Percentiles rank a stretch among this genome's conserved stretches.
phyloP scores from a whole-genome alignment of 2,888 invertebrate species.

The Nomada lathburiana region DNA sequence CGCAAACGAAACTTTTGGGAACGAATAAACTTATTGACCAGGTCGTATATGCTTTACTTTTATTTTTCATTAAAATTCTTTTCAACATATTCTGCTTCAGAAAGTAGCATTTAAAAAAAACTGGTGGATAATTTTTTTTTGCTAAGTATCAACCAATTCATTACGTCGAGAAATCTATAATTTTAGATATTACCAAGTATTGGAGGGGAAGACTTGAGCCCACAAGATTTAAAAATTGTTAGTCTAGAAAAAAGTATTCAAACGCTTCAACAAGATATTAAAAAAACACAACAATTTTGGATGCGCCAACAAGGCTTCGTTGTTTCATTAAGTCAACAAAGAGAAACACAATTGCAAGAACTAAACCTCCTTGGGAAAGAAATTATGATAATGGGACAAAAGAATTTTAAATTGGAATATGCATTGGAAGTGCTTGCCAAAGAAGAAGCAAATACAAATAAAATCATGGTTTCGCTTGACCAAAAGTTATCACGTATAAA shows the following conservation, averaged over 20 bases:
- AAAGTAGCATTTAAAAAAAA: no score
- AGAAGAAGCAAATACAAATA: constrained; percentile 86
- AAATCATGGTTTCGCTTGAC: constrained; percentile 87
- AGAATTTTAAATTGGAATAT: constrained; percentile 89
- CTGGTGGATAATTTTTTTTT: no score
- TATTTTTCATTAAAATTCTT: background rate
- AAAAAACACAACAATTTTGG: constrained; percentile 90
- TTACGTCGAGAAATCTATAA: background rate
- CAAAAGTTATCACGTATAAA: constrained; percentile 86
- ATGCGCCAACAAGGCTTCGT: constrained; percentile 91
- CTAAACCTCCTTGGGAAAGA: constrained; percentile 90
- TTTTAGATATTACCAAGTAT: constrained; percentile 75
- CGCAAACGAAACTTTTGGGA: constrained; percentile 85
- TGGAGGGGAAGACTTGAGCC: constrained; percentile 83
- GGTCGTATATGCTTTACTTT: constrained; percentile 67
- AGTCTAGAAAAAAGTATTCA: constrained; percentile 89
- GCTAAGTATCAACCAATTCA: no score
- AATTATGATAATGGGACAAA: constrained; percentile 89
- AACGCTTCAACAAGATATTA: constrained; percentile 87
- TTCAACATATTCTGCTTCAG: no score
- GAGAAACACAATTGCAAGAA: constrained; percentile 89
- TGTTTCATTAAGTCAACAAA: constrained; percentile 88
- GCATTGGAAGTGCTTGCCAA: constrained; percentile 87
- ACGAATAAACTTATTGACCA: constrained; percentile 86
- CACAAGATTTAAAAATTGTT: constrained; percentile 88